Base-by-base conservation (phyloP, 2,888 invertebrate genomes). In the Orthosia gracilis region DNA sequence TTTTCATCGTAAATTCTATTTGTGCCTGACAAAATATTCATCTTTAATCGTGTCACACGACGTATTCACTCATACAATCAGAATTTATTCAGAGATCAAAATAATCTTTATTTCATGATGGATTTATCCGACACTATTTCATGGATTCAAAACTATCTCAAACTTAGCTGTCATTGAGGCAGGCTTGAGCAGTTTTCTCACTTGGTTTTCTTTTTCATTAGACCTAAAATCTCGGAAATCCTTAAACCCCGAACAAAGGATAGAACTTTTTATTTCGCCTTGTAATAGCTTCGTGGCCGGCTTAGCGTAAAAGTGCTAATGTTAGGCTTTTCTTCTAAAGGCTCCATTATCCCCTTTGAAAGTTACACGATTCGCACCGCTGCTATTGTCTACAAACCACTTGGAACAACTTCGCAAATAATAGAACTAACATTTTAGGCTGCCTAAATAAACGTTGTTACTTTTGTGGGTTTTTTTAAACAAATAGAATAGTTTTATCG, bases 251-350 rank as follows among this genome's bases (percentile, higher is more conserved):
- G 58, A 69, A 83, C 78, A 80, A 79, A 76, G 62, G 61, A 55
- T 40, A 66, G 49, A 80, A 78, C 64, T 84, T 85, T 85, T 83
- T 84, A 82, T 82, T 77, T 73, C 69, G 55, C 63, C 47, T 55
- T 76, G 79, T 82, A 75, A 80, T 76, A 83, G 77, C 84, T 85
- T 83, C 61, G 77, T 81, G 85, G 78, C 62, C 76, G 76, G 74
- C 78, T 80, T 83, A 85, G 62, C 76, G 83, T 83, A 69, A 78
- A 83, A 85, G 79, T 85, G 85, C 74, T 84, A 86, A 86, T 86
- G 78, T 83, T 83, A 85, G 83, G 78, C 79, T 78, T 84, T 84
- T 80, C 75, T 73, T 69, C 57, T 62, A 79, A 83, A 83, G 62
- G 69, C 65, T 76, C 85, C 77, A 81, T 86, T 86, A 86, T 83